Conservation (phyloP, 1,140 invertebrate species). For the Drosophila nannoptera region DNA sequence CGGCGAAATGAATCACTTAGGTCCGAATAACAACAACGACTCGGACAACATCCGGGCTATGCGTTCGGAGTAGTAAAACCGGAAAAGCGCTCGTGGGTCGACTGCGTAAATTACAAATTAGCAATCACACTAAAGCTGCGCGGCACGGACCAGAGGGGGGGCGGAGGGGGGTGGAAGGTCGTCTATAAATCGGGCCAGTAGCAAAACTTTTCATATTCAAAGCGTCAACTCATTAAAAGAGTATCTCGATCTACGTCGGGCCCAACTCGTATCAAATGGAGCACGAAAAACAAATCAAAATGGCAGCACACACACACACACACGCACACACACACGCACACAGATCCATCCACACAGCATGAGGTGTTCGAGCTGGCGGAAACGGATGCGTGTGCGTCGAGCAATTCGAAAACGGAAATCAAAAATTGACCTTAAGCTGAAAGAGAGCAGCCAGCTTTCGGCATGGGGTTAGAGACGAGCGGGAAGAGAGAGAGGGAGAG, state of each 20-base stretch:
- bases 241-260: slow-evolving; percentile 55
- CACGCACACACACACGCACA: slow-evolving; percentile 12
- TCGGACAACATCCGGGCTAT: slow-evolving; percentile 39
- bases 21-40: slow-evolving; percentile 28
- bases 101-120: slow-evolving; percentile 78
- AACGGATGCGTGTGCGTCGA: slow-evolving; percentile 68
- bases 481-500: not conserved
- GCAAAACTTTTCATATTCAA: slow-evolving; percentile 74
- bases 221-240: slow-evolving; percentile 76
- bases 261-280: slow-evolving; percentile 72
- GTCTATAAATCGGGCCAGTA: slow-evolving; percentile 56
- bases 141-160: not conserved
- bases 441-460: slow-evolving; percentile 10
- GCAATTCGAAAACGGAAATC: slow-evolving; percentile 76
- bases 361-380: slow-evolving; percentile 60
- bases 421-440: slow-evolving; percentile 75
- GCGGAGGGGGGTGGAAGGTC: not conserved
- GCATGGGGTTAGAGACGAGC: not conserved
- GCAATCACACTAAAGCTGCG: slow-evolving; percentile 71
- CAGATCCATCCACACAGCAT: slow-evolving; percentile 2
- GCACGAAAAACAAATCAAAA: slow-evolving; percentile 76
- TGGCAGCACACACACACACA: slow-evolving; percentile 34
- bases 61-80: slow-evolving; percentile 55
- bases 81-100: slow-evolving; percentile 59
- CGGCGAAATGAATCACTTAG: slow-evolving; percentile 73